Conservation (phyloP, 2,888 invertebrate species). For the Hypercompe scribonia region DNA sequence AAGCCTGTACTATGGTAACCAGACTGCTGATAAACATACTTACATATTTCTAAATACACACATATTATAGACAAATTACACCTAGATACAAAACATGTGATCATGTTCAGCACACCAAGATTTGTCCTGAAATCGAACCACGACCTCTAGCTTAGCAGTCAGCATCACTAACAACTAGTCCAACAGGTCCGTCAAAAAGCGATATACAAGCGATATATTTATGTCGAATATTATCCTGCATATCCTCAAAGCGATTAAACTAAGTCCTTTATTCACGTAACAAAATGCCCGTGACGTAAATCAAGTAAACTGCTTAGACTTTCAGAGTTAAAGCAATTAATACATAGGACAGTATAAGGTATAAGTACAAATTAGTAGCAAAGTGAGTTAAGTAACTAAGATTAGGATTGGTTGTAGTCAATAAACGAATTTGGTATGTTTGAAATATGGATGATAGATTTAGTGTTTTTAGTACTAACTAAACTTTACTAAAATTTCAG, state of each 20-base stretch:
- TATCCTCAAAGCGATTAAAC: slow-evolving; percentile 10
- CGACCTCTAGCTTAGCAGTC: no score
- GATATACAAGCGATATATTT: not conserved
- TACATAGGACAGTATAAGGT: slow-evolving; percentile 43
- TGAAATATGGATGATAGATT: not conserved
- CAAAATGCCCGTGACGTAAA: slow-evolving; percentile 14
- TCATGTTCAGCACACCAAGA: no score
- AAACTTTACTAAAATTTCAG: not conserved
- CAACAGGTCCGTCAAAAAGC: no score
- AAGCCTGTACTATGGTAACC: no score
- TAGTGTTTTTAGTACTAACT: not conserved
- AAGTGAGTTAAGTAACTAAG: slow-evolving; percentile 48
- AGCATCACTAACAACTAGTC: no score
- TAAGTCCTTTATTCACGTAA: not conserved
- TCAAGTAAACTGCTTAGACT: slow-evolving; percentile 16
- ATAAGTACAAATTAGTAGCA: slow-evolving; percentile 47
- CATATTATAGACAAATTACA: no score
- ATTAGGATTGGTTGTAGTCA: slow-evolving; percentile 33
- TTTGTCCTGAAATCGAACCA: no score
- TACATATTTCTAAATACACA: no score
- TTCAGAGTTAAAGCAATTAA: slow-evolving; percentile 35
- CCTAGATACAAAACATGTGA: no score
- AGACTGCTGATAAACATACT: no score
- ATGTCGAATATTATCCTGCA: not conserved
- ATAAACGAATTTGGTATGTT: not conserved